Evolutionary conservation across 2,888 invertebrate species (phyloP).

Genomic region (Leistus spinibarbis): DNA sequence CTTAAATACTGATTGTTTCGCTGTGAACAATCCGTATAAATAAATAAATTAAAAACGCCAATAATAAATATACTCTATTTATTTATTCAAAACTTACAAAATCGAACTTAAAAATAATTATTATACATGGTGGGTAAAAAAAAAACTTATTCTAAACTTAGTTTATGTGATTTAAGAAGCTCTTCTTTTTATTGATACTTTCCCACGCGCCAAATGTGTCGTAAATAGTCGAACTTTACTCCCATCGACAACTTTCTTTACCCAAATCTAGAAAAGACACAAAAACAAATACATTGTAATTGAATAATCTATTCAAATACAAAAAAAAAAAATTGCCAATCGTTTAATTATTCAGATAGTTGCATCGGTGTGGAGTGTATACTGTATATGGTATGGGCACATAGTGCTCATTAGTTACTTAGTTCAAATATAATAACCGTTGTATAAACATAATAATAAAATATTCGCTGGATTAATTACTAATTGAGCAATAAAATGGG

Average conservation of each 20-base stretch:
- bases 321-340: too few relatives aligned
- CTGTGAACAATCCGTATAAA: too few relatives aligned
- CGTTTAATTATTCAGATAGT: too few relatives aligned
- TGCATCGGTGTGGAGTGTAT: too few relatives aligned
- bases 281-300: too few relatives aligned
- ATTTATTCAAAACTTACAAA: not conserved
- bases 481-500: constrained; percentile 16
- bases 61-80: not conserved
- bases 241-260: constrained; percentile 81
- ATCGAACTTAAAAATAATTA: not conserved
- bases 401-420: too few relatives aligned
- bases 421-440: not conserved
- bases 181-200: constrained; percentile 84
- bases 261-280: constrained; percentile 76
- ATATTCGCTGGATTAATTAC: too few relatives aligned
- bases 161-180: constrained; percentile 65
- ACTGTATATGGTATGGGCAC: too few relatives aligned
- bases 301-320: too few relatives aligned
- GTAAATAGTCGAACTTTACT: constrained; percentile 84
- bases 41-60: too few relatives aligned
- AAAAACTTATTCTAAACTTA: not conserved
- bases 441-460: not conserved
- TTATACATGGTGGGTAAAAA: not conserved
- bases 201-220: constrained; percentile 84
- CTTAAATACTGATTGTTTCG: too few relatives aligned